A percentile compares a stretch with the other conserved stretches of the same genome.
Conservation (phyloP, 2,888 invertebrate species). For the Mimumesa dahlbomi region DNA sequence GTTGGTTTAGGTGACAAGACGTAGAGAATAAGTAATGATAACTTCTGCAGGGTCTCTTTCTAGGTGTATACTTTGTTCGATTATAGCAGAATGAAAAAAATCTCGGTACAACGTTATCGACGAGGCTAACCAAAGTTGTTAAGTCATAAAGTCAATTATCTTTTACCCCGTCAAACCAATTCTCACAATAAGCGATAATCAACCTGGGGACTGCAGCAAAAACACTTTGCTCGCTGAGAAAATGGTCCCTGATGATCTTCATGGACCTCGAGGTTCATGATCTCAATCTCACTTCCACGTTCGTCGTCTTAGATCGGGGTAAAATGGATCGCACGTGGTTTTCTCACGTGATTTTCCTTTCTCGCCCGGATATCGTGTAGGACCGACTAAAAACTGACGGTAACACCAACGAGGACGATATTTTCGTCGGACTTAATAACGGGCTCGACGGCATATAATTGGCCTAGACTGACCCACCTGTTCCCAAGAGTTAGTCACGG, state of each 20-base stretch:
- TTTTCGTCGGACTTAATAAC: slow-evolving; percentile 54
- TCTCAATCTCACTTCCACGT: too few species aligned
- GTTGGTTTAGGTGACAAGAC: too few species aligned
- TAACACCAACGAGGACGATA: slow-evolving; percentile 23
- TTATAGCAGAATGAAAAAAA: too few species aligned
- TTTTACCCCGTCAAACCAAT: slow-evolving; percentile 11
- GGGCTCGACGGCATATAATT: slow-evolving; percentile 56
- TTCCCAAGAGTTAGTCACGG: slow-evolving; percentile 63
- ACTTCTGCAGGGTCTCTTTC: not conserved
- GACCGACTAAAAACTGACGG: slow-evolving; percentile 10
- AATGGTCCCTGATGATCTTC: slow-evolving; percentile 31
- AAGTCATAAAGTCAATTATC: slow-evolving; percentile 26
- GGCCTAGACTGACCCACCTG: slow-evolving; percentile 62
- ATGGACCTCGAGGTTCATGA: too few species aligned
- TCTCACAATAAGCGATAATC: slow-evolving; percentile 25
- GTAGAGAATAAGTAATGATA: too few species aligned
- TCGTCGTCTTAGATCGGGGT: too few species aligned
- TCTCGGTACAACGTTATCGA: not conserved
- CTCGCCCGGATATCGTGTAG: slow-evolving; percentile 8
- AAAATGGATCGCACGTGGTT: not conserved
- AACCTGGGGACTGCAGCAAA: slow-evolving; percentile 30
- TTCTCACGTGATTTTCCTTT: not conserved
- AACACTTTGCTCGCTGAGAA: slow-evolving; percentile 25
- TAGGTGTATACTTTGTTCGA: too few species aligned
- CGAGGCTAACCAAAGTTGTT: slow-evolving; percentile 19